phyloP scores from a whole-genome alignment of 2,113 vertebrate species.

The Mustelus asterias region DNA sequence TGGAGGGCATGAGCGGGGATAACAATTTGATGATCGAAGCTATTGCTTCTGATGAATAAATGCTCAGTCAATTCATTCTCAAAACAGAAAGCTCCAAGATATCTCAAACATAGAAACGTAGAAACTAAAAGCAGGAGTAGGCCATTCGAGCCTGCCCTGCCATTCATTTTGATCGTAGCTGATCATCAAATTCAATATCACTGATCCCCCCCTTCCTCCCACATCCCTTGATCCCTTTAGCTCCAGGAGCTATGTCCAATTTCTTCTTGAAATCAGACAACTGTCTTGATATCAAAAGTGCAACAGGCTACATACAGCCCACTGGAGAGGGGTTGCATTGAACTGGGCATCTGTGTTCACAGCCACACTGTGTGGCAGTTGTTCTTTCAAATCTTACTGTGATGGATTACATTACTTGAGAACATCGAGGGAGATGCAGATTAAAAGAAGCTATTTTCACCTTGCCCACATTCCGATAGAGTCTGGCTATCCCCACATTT shows the following conservation, averaged over 20 bases:
- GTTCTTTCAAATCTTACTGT: conserved; percentile 36
- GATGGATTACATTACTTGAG: conserved; percentile 39
- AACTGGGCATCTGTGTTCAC: not conserved
- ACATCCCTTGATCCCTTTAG: too few species aligned
- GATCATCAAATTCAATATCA: too few species aligned
- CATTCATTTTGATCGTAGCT: too few species aligned
- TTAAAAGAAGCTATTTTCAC: conserved; percentile 40
- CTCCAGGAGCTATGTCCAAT: too few species aligned
- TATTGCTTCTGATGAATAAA: not conserved
- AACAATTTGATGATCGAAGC: not conserved
- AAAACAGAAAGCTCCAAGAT: not conserved
- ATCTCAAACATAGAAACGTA: not conserved
- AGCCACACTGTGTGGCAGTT: not conserved
- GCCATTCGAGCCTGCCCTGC: too few species aligned
- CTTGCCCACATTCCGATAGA: not conserved
- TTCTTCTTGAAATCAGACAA: too few species aligned
- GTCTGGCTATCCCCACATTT: not conserved
- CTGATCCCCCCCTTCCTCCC: too few species aligned
- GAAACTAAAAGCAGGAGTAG: too few species aligned
- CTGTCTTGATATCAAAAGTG: not conserved
- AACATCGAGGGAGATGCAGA: conserved; percentile 37
- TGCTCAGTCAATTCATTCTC: not conserved
- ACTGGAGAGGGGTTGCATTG: conserved; percentile 3
- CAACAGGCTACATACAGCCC: not conserved
- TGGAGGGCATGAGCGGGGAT: too few species aligned